phyloP scores from a whole-genome alignment of 1,140 invertebrate genomes.

The Drosophila repleta region DNA sequence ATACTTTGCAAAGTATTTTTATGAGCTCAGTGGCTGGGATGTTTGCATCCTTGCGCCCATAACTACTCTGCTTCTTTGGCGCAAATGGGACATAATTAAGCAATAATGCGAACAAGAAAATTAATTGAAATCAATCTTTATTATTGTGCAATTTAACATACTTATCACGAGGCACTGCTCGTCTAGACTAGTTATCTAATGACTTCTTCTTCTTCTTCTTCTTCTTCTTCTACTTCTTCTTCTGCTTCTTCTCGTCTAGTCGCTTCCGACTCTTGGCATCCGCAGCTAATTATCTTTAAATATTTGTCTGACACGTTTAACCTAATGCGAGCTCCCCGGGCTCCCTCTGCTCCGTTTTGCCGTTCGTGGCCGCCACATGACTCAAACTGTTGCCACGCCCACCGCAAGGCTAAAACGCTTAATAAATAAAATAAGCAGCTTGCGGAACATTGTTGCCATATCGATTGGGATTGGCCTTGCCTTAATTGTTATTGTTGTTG shows the following conservation, averaged over 20 bases:
- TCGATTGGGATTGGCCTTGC: conserved; percentile 66
- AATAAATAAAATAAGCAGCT: conserved; percentile 78
- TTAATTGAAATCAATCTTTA: no score
- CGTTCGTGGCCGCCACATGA: conserved; percentile 28
- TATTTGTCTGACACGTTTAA: conserved; percentile 55
- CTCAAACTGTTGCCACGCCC: conserved; percentile 34
- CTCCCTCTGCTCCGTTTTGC: neutral
- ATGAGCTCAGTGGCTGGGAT: no score
- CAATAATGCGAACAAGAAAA: no score
- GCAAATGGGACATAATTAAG: no score
- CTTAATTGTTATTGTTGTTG: conserved; percentile 36
- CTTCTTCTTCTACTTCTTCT: no score
- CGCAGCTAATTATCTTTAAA: conserved; percentile 67
- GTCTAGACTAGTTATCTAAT: no score
- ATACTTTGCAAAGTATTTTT: no score
- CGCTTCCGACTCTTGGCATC: conserved; percentile 11
- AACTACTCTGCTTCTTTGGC: no score
- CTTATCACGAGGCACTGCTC: no score
- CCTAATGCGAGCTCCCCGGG: conserved; percentile 3
- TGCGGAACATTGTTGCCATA: conserved; percentile 66
- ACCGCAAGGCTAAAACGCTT: conserved; percentile 65
- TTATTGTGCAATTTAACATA: no score
- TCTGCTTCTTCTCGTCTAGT: neutral
- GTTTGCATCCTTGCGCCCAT: no score
- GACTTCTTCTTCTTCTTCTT: no score